phyloP scores from a whole-genome alignment of 2,113 vertebrate species.

The Sinocyclocheilus rhinocerous region DNA sequence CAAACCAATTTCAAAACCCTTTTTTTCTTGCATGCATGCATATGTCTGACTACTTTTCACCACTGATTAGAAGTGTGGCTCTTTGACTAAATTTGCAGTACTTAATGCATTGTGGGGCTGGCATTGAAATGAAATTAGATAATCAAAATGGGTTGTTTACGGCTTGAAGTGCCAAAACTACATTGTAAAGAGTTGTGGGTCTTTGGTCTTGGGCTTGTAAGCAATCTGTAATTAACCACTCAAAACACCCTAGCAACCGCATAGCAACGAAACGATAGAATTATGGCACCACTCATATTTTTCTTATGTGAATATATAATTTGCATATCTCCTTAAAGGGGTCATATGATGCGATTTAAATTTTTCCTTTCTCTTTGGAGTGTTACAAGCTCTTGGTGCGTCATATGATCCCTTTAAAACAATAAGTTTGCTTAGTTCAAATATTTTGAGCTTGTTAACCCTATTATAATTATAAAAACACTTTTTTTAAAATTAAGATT shows the following conservation, averaged over 20 bases:
- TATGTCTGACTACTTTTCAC: neutral
- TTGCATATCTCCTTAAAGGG: too few relatives aligned
- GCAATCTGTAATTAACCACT: too few relatives aligned
- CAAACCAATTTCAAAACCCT: neutral
- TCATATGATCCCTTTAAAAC: neutral
- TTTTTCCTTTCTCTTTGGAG: too few relatives aligned
- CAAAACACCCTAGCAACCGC: neutral
- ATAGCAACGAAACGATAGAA: neutral
- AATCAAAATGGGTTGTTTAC: neutral
- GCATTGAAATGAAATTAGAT: neutral
- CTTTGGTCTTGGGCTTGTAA: too few relatives aligned
- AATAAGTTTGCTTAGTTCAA: neutral
- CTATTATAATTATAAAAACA: too few relatives aligned
- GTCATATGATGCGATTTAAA: too few relatives aligned
- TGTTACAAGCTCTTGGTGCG: too few relatives aligned
- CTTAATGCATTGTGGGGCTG: neutral
- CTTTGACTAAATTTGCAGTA: neutral
- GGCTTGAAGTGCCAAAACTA: neutral
- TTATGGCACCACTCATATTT: too few relatives aligned
- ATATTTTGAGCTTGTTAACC: neutral
- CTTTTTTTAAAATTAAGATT: too few relatives aligned
- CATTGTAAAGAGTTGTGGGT: too few relatives aligned
- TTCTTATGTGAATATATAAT: too few relatives aligned
- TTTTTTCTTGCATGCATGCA: neutral
- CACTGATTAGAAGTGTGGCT: neutral